A percentile compares a stretch with the other conserved stretches of the same genome.
Conservation (phyloP, 2,888 invertebrate genomes). For the Trichacis sp. region DNA sequence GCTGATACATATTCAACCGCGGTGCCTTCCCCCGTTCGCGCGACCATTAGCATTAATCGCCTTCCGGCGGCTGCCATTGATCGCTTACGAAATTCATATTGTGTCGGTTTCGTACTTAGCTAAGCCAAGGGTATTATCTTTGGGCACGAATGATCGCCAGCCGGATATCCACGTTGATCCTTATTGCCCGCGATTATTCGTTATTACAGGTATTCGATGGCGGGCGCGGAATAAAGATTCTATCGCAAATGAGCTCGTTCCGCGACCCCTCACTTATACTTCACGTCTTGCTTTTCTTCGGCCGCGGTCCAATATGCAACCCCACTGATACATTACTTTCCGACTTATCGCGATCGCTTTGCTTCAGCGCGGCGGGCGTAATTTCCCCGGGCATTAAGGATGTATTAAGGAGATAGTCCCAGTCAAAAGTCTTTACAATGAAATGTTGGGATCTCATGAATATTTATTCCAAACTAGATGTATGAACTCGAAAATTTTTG, state of each 20-base stretch:
- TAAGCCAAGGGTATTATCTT: slow-evolving; percentile 51
- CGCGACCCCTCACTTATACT: slow-evolving; percentile 20
- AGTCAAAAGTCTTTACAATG: too few relatives aligned
- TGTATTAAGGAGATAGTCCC: too few relatives aligned
- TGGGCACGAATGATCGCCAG: slow-evolving; percentile 50
- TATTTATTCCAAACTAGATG: too few relatives aligned
- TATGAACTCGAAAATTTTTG: too few relatives aligned
- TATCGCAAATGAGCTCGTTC: slow-evolving; percentile 45
- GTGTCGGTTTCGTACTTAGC: slow-evolving; percentile 51
- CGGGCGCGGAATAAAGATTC: slow-evolving; percentile 44
- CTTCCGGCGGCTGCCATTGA: slow-evolving; percentile 55
- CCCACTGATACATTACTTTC: slow-evolving; percentile 31
- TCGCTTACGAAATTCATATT: slow-evolving; percentile 57
- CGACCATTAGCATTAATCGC: slow-evolving; percentile 61
- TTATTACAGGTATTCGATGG: slow-evolving; percentile 43
- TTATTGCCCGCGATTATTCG: slow-evolving; percentile 47
- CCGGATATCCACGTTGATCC: slow-evolving; percentile 47
- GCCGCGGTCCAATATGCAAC: slow-evolving; percentile 17
- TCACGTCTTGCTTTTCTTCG: slow-evolving; percentile 20
- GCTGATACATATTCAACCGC: slow-evolving; percentile 60
- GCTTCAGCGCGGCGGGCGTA: slow-evolving; percentile 16
- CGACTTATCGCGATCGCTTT: slow-evolving; percentile 20
- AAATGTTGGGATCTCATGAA: too few relatives aligned
- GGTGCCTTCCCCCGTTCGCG: slow-evolving; percentile 40
- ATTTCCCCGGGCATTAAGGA: slow-evolving; percentile 18